Conservation (phyloP, 1,140 invertebrate genomes). For the Nasonia longicornis region DNA sequence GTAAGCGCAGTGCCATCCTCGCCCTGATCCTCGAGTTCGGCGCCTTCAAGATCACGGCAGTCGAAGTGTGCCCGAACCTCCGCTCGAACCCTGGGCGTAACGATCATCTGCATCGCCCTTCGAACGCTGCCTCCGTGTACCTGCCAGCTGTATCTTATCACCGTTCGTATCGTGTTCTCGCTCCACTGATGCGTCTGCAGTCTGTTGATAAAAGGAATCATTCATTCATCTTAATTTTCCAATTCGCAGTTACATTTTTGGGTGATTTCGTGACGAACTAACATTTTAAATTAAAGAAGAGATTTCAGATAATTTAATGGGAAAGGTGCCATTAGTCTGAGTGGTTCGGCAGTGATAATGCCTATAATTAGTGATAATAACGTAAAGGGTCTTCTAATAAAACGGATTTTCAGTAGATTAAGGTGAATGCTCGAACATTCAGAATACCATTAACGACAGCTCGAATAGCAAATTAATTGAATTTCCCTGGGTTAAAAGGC, state of each 20-base stretch:
- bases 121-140: constrained; percentile 82
- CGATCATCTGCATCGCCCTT: constrained; percentile 88
- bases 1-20: constrained; percentile 96
- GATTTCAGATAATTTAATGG: not conserved
- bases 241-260: not conserved
- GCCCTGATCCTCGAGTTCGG: constrained; percentile 98
- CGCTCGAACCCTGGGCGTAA: constrained; percentile 89
- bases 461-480: too few relatives aligned
- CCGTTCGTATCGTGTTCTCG: constrained; percentile 85
- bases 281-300: too few relatives aligned
- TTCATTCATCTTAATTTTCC: not conserved
- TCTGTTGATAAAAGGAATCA: constrained; percentile 63
- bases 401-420: too few relatives aligned
- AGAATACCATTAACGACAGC: too few relatives aligned
- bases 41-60: constrained; percentile 91
- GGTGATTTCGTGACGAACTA: not conserved
- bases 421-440: too few relatives aligned
- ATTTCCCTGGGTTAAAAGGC: too few relatives aligned
- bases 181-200: constrained; percentile 95
- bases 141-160: constrained; percentile 86
- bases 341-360: not conserved
- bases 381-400: too few relatives aligned
- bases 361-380: not conserved
- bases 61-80: constrained; percentile 92
- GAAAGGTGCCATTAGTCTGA: not conserved